Conservation (phyloP, 1,140 invertebrate species). For the Idris sp. region DNA sequence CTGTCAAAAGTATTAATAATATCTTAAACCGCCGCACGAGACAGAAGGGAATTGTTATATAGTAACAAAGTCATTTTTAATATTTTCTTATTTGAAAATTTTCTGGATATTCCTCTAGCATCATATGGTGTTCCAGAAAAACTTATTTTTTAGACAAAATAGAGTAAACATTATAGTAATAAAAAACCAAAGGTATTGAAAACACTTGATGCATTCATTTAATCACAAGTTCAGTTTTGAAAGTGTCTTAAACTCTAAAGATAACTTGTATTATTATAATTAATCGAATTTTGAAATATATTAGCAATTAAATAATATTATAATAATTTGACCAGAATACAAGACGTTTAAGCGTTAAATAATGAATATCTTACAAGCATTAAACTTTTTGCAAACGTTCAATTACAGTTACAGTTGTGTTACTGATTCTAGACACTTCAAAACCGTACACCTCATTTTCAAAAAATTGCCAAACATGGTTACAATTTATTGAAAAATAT, state of each 20-base stretch:
- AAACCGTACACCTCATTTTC: conserved; percentile 13
- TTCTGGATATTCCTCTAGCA: neutral
- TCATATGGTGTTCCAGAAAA: neutral
- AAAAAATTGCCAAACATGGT: conserved; percentile 19
- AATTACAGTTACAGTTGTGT: neutral
- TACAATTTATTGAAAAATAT: conserved; percentile 12
- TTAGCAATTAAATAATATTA: no score
- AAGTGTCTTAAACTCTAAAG: no score
- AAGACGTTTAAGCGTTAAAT: no score
- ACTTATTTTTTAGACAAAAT: no score
- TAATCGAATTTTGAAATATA: no score
- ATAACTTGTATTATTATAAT: no score
- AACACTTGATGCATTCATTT: no score
- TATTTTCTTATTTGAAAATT: neutral
- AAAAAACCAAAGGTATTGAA: no score
- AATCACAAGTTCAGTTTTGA: no score
- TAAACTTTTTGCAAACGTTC: neutral
- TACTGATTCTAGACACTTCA: neutral
- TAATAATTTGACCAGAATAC: neutral
- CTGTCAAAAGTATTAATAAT: conserved; percentile 1
- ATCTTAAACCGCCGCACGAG: neutral
- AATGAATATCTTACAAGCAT: neutral
- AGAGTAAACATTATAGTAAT: conserved; percentile 1
- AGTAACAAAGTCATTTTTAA: conserved; percentile 2
- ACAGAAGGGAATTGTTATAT: conserved; percentile 3